Evolutionary conservation across 2,113 vertebrate genomes (phyloP), one percentile per base, ranked within the genome.

Genomic region (Melanerpes formicivorus): DNA sequence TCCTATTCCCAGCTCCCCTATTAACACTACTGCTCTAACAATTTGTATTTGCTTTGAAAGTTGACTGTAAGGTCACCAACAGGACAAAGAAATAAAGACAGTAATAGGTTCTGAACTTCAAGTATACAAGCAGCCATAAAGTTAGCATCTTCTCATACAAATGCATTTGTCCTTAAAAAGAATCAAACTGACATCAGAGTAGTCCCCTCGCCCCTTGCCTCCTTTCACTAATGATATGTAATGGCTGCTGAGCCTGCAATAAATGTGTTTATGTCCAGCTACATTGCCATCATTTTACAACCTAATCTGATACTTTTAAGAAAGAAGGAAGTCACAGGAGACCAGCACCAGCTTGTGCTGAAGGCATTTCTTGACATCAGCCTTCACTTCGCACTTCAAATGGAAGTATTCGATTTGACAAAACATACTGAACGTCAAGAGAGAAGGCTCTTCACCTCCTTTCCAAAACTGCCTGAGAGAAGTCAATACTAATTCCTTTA

Each of bases 361-460:
- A 96, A 97, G 98, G 97, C 96, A 95, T 97, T 98, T 97, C 97
- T 94, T 98, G 98, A 97, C 98, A 98, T 97, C 96, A 96, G 97
- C 98, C 97, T 98, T 99, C 98, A 98, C 97, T 98, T 98, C 66
- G 85, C 98, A 97, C 98, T 97, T 97, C 95, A 97, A 75, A 94
- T 83, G 79, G 73, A 95, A 96, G 96, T 95, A 98, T 97, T 95
- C 69, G 96, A 98, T 98, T 96, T 98, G 98, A 99, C 98, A 99
- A 97, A 98, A 97, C 97, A 92, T 96, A 97, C 97, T 85, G 87
- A 97, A 97, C 93, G 95, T 42, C 95, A 81, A 76, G 80, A 90
- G 69, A 97, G 95, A 94, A 93, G 64, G 83, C 92, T 96, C 92
- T 91, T 94, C 78, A 90, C 85, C 91, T 92, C 91, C 84, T 80